These are phyloP conservation scores for Pitangus sulphuratus DNA, from an alignment of 2,797 vertebrate species.

Conservation along the genomic window DNA sequence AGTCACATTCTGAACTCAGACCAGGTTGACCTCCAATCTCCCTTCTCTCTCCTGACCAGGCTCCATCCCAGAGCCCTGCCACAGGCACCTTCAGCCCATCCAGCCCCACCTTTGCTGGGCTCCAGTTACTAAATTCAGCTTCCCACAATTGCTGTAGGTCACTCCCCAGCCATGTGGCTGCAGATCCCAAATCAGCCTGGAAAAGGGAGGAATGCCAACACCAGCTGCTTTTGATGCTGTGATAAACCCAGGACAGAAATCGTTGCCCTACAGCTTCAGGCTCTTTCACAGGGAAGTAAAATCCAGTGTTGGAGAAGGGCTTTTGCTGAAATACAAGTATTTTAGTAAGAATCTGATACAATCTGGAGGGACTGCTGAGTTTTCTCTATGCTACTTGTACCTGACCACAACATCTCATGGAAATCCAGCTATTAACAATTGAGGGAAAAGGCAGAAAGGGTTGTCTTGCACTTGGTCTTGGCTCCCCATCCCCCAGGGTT, in stretches of 20 bases:
- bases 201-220: neutral
- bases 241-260: neutral
- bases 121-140: neutral
- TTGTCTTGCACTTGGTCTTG: neutral
- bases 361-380: neutral
- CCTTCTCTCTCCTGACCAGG: neutral
- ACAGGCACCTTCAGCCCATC: neutral
- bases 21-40: neutral
- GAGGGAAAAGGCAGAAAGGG: neutral
- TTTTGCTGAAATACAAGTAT: neutral
- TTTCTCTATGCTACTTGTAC: neutral
- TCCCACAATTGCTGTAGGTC: neutral
- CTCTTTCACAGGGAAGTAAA: neutral
- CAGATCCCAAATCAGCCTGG: neutral
- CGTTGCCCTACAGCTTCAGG: neutral
- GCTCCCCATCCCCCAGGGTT: neutral
- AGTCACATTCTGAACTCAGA: neutral
- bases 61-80: neutral
- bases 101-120: neutral
- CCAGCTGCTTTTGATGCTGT: neutral
- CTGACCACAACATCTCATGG: neutral
- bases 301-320: rapidly evolving
- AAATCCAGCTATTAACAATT: neutral
- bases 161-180: rapidly evolving
- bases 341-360: neutral